phyloP scores from a whole-genome alignment of 1,140 invertebrate genomes.

The Rhyzopertha dominica region DNA sequence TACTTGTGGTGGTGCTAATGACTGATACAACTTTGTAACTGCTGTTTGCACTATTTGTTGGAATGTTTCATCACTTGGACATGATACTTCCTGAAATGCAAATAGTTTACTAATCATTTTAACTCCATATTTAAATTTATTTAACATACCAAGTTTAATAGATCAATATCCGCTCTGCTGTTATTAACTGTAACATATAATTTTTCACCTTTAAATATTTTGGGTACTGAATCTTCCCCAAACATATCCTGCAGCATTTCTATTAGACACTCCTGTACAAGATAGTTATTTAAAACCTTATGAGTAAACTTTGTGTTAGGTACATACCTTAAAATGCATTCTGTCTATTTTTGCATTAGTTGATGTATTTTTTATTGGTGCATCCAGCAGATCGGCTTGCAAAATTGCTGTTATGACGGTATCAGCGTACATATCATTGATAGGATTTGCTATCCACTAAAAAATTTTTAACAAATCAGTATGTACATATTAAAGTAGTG shows the following conservation, averaged over 20 bases:
- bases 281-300: slow-evolving; percentile 8
- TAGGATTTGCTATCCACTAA: slow-evolving; percentile 88
- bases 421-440: slow-evolving; percentile 98
- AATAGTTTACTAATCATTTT: slow-evolving; percentile 6
- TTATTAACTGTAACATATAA: slow-evolving; percentile 80
- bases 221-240: slow-evolving; percentile 89
- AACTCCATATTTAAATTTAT: too few relatives aligned
- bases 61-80: slow-evolving; percentile 74
- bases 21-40: slow-evolving; percentile 77
- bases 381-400: slow-evolving; percentile 66
- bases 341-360: slow-evolving; percentile 66
- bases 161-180: slow-evolving; percentile 81
- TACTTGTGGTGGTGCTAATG: slow-evolving; percentile 63
- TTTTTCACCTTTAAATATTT: slow-evolving; percentile 88
- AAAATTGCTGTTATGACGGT: slow-evolving; percentile 80
- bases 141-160: slow-evolving; percentile 68
- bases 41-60: slow-evolving; percentile 82
- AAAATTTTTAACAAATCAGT: slow-evolving; percentile 27
- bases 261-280: slow-evolving; percentile 76
- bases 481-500: neutral
- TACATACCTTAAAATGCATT: slow-evolving; percentile 74
- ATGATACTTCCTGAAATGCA: slow-evolving; percentile 67
- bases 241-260: slow-evolving; percentile 94
- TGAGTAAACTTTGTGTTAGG: slow-evolving; percentile 2
- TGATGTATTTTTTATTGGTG: slow-evolving; percentile 55